Conservation (phyloP, 64 coral and sea anemone species). For the Astreopora myriophthalma region DNA sequence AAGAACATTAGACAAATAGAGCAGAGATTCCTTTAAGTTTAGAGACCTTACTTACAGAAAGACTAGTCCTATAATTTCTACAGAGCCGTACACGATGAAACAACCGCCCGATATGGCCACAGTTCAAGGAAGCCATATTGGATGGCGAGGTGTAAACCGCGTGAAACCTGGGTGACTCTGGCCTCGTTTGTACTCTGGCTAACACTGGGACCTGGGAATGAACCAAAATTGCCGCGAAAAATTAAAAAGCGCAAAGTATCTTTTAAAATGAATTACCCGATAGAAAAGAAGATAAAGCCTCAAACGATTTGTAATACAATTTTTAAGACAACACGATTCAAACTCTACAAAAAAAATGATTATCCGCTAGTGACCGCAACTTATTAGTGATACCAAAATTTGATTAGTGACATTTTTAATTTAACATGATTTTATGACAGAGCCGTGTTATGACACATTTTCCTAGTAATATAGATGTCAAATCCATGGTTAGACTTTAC, state of each 20-base stretch:
- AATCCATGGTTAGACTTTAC: too few species aligned
- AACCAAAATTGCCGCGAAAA: background rate
- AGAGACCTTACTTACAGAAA: conserved; percentile 39
- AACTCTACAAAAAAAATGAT: too few species aligned
- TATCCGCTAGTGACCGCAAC: too few species aligned
- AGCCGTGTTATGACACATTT: too few species aligned
- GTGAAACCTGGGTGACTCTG: background rate
- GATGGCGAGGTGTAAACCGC: background rate
- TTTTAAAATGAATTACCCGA: background rate
- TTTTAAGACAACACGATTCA: too few species aligned
- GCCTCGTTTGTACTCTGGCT: background rate
- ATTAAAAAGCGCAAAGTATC: background rate
- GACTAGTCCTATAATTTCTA: conserved; percentile 10
- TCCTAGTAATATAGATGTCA: too few species aligned
- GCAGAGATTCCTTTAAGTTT: background rate
- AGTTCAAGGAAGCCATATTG: conserved; percentile 50
- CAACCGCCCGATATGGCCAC: conserved; percentile 58
- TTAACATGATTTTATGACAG: too few species aligned
- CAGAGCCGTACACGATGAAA: conserved; percentile 43
- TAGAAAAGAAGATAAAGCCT: background rate
- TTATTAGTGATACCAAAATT: too few species aligned
- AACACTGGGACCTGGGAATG: background rate
- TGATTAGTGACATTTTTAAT: too few species aligned
- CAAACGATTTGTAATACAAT: too few species aligned
- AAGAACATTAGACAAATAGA: background rate